phyloP scores from a whole-genome alignment of 2,888 invertebrate genomes.

The Laothoe populi region DNA sequence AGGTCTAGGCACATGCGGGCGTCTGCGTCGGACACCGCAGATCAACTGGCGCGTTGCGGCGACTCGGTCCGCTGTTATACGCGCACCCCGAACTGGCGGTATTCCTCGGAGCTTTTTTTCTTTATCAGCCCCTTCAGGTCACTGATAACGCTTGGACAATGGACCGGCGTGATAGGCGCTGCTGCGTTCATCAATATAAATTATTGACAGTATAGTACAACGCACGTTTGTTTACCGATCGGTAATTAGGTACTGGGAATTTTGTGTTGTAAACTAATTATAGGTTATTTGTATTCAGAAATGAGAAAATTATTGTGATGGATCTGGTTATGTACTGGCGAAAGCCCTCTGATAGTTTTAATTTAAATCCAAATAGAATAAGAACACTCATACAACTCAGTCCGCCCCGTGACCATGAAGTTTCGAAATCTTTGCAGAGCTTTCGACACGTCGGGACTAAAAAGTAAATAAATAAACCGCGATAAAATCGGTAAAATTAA shows the following conservation, averaged over 20 bases:
- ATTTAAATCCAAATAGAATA: background rate
- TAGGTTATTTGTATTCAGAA: slow-evolving; percentile 10
- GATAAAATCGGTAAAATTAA: too few species aligned
- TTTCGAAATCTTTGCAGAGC: too few species aligned
- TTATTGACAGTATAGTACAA: slow-evolving; percentile 21
- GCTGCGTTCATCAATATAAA: slow-evolving; percentile 10
- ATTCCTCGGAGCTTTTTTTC: slow-evolving; percentile 26
- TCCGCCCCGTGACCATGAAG: too few species aligned
- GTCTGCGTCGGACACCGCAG: slow-evolving; percentile 44
- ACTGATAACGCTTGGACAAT: slow-evolving; percentile 44
- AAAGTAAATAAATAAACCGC: too few species aligned
- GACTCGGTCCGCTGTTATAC: slow-evolving; percentile 10
- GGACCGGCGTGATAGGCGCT: slow-evolving; percentile 49
- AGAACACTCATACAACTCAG: too few species aligned
- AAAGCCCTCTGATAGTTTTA: background rate
- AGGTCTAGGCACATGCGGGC: slow-evolving; percentile 73
- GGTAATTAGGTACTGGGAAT: slow-evolving; percentile 9
- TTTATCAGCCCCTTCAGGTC: slow-evolving; percentile 27
- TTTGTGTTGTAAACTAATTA: slow-evolving; percentile 3
- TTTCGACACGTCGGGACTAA: too few species aligned
- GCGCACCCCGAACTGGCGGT: slow-evolving; percentile 15
- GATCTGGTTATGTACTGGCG: background rate
- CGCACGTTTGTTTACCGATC: slow-evolving; percentile 19
- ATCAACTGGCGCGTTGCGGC: slow-evolving; percentile 54
- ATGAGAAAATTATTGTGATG: background rate